Evolutionary conservation across 2,113 vertebrate genomes (phyloP).

Genomic region (Lipophrys pholis): DNA sequence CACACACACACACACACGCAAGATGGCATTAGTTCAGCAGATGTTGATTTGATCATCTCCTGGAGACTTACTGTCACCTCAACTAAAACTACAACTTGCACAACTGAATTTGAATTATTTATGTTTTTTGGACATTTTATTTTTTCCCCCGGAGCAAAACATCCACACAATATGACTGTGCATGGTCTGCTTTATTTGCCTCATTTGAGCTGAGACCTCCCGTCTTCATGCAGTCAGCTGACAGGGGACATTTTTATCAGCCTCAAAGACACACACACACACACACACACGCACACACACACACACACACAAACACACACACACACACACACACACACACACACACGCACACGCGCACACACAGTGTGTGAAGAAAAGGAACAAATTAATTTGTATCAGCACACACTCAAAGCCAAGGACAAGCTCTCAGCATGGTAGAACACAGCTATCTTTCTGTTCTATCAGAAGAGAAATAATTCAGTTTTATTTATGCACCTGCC

Average conservation of each 20-base stretch:
- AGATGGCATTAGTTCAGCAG: background rate
- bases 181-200: no score
- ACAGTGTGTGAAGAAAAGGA: constrained; percentile 63
- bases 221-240: constrained; percentile 61
- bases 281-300: no score
- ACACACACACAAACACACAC: no score
- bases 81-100: no score
- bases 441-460: constrained; percentile 57
- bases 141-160: no score
- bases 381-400: constrained; percentile 75
- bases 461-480: constrained; percentile 67
- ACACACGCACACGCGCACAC: no score
- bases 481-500: constrained; percentile 67
- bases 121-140: no score
- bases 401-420: constrained; percentile 65
- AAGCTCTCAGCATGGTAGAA: constrained; percentile 74
- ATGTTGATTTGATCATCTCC: constrained; percentile 1
- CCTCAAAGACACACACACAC: no score
- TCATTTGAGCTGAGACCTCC: constrained; percentile 61
- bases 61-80: no score
- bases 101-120: no score
- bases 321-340: no score
- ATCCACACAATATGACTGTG: no score
- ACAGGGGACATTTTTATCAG: constrained; percentile 82
- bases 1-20: background rate